These are phyloP conservation scores for Sylvietta virens DNA, from an alignment of 2,113 vertebrate species.

Conservation along the genomic window DNA sequence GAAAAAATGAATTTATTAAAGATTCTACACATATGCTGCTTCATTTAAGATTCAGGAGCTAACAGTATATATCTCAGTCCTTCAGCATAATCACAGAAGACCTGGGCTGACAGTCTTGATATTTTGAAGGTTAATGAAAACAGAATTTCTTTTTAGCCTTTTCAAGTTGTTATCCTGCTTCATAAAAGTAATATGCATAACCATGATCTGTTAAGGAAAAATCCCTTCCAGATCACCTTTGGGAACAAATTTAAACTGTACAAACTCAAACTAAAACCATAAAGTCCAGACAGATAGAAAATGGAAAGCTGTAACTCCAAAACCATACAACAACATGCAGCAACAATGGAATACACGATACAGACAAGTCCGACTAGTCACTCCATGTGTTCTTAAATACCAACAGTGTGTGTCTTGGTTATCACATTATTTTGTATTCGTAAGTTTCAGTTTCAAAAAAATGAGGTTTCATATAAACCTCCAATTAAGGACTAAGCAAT, in stretches of 20 bases:
- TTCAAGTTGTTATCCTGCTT: slow-evolving; percentile 42
- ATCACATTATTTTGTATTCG: slow-evolving; percentile 12
- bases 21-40: slow-evolving; percentile 51
- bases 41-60: slow-evolving; percentile 47
- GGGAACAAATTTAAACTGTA: neutral
- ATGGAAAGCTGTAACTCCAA: neutral
- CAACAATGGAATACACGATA: neutral
- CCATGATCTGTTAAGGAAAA: neutral
- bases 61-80: slow-evolving; percentile 41
- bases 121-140: slow-evolving; percentile 60
- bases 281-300: neutral
- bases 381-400: neutral
- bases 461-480: slow-evolving; percentile 25
- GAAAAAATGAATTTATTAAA: slow-evolving; percentile 46
- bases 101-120: slow-evolving; percentile 46
- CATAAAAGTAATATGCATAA: neutral
- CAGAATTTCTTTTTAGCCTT: slow-evolving; percentile 48
- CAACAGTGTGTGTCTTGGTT: neutral
- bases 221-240: neutral
- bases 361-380: neutral
- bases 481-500: slow-evolving; percentile 26
- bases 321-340: neutral
- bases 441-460: slow-evolving; percentile 26
- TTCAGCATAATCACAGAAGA: neutral
- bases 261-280: neutral